A percentile compares a stretch with the other conserved stretches of the same genome.
These are phyloP conservation scores for Vimba vimba DNA, from an alignment of 2,113 vertebrate genomes.

Conservation along the genomic window DNA sequence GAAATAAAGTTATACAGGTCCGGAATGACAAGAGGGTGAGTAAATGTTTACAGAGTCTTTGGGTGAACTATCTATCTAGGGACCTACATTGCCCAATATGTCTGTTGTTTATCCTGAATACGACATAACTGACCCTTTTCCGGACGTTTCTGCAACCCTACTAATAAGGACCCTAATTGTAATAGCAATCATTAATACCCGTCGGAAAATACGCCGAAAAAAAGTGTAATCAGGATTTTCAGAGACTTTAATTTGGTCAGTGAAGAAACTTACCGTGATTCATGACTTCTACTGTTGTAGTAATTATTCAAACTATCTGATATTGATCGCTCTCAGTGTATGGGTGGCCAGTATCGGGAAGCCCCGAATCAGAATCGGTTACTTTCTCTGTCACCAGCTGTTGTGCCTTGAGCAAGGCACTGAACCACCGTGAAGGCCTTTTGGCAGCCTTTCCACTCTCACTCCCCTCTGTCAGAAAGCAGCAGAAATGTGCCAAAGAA, in stretches of 20 bases:
- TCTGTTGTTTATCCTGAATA: background rate
- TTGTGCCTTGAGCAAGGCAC: slow-evolving; percentile 20
- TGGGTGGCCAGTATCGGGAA: background rate
- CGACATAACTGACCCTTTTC: background rate
- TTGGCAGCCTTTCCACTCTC: background rate
- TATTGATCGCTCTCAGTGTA: slow-evolving; percentile 4
- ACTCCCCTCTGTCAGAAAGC: slow-evolving; percentile 8
- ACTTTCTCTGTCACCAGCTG: slow-evolving; percentile 11
- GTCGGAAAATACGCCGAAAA: background rate
- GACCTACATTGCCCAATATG: background rate
- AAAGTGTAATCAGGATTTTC: too few relatives aligned
- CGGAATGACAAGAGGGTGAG: background rate
- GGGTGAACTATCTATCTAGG: background rate
- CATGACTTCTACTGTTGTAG: slow-evolving; percentile 3
- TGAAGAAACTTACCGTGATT: background rate
- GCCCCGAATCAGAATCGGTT: slow-evolving; percentile 20
- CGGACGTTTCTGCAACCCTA: background rate
- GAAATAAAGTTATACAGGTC: background rate
- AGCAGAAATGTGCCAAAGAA: slow-evolving; percentile 27
- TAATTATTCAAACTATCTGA: slow-evolving; percentile 7
- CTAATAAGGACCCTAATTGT: background rate
- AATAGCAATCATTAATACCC: background rate
- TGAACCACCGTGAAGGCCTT: slow-evolving; percentile 20
- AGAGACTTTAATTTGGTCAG: background rate
- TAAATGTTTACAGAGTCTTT: background rate